Conservation (phyloP, 2,888 invertebrate genomes). For the Eurytoma adleriae region DNA sequence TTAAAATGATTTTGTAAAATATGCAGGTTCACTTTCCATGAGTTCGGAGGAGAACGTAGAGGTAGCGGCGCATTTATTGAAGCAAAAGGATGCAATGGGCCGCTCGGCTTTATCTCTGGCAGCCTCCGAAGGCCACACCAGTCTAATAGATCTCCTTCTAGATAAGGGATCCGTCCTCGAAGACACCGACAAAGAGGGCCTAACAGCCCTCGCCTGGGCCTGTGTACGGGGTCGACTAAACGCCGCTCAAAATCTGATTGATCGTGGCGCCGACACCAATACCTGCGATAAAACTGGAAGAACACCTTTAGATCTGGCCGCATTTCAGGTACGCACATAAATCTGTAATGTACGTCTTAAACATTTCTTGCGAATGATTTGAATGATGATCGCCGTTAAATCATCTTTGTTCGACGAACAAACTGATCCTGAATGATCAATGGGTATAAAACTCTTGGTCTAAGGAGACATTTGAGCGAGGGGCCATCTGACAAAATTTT, state of each 20-base stretch:
- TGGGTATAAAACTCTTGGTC: neutral
- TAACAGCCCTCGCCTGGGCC: constrained; percentile 94
- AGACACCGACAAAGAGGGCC: constrained; percentile 90
- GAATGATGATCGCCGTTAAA: constrained; percentile 15
- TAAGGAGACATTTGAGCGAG: constrained; percentile 30
- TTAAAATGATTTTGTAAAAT: neutral
- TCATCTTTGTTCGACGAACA: constrained; percentile 12
- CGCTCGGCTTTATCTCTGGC: constrained; percentile 93
- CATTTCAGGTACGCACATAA: constrained; percentile 78
- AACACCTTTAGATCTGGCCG: constrained; percentile 94
- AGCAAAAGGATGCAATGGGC: constrained; percentile 84
- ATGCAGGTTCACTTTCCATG: constrained; percentile 62
- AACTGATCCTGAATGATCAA: neutral
- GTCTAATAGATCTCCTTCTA: constrained; percentile 90
- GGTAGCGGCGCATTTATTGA: constrained; percentile 75
- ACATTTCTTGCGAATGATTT: neutral
- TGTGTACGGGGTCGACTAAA: constrained; percentile 89
- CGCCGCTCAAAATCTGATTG: constrained; percentile 86
- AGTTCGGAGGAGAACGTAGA: constrained; percentile 62
- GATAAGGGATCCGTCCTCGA: constrained; percentile 89
- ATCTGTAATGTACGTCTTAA: neutral
- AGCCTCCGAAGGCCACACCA: constrained; percentile 93
- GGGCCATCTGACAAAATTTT: constrained; percentile 32
- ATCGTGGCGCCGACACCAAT: constrained; percentile 88
- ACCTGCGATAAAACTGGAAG: constrained; percentile 92